Conservation (phyloP, 2,888 invertebrate species). For the Nomada fabriciana region DNA sequence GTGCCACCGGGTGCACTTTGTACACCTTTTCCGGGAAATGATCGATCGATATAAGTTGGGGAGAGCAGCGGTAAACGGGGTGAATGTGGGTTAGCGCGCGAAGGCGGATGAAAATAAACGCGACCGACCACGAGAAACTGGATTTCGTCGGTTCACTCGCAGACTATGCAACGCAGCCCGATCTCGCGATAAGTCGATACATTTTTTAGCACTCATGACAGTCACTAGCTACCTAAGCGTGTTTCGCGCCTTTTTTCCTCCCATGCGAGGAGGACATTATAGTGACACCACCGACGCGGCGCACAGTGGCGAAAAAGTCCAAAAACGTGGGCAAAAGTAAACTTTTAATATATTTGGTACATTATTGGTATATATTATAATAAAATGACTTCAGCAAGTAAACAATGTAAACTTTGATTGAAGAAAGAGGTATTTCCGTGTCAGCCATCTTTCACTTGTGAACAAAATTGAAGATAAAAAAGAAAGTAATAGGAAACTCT, state of each 20-base stretch:
- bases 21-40: conserved; percentile 27
- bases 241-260: not conserved
- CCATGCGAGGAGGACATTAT: not conserved
- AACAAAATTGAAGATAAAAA: no score
- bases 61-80: conserved; percentile 7
- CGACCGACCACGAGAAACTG: not conserved
- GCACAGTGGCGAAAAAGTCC: no score
- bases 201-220: conserved; percentile 1
- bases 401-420: no score
- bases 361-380: no score
- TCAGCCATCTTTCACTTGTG: no score
- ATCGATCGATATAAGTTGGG: conserved; percentile 38
- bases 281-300: not conserved
- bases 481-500: no score
- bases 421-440: no score
- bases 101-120: conserved; percentile 14
- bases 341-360: no score
- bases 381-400: no score
- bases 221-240: not conserved
- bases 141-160: conserved; percentile 6
- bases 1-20: not conserved
- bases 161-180: not conserved
- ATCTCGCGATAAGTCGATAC: conserved; percentile 17
- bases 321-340: no score
- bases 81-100: conserved; percentile 55